Evolutionary conservation across 1,140 invertebrate species (phyloP).

Genomic region (Camponotus floridanus): DNA sequence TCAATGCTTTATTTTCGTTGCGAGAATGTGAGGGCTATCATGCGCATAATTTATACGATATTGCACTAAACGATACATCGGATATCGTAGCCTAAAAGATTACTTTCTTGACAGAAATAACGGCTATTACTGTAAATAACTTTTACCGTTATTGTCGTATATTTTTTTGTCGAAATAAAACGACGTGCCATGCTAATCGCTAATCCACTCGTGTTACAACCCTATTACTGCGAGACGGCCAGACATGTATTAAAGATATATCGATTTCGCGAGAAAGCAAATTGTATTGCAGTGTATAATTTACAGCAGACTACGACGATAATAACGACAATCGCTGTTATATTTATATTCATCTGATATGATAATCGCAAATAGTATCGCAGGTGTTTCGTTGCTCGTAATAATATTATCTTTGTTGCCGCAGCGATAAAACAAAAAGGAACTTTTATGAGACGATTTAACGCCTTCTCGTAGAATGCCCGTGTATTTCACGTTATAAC

Average conservation of each 20-base stretch:
- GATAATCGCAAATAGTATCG: slow-evolving; percentile 37
- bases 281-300: slow-evolving; percentile 30
- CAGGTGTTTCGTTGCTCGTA: slow-evolving; percentile 20
- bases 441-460: slow-evolving; percentile 52
- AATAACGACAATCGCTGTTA: slow-evolving; percentile 55
- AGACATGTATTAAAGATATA: slow-evolving; percentile 4
- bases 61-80: slow-evolving; percentile 21
- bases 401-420: slow-evolving; percentile 40
- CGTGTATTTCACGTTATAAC: slow-evolving; percentile 41
- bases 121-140: slow-evolving; percentile 22
- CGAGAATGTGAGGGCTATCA: neutral
- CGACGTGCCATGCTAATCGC: slow-evolving; percentile 24
- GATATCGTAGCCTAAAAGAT: neutral
- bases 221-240: slow-evolving; percentile 1
- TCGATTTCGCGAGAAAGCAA: slow-evolving; percentile 30
- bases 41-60: slow-evolving; percentile 4
- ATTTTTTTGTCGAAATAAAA: neutral
- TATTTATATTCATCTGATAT: slow-evolving; percentile 28
- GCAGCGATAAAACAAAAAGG: slow-evolving; percentile 53
- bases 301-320: slow-evolving; percentile 13
- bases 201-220: slow-evolving; percentile 11
- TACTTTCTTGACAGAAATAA: neutral
- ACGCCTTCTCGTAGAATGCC: slow-evolving; percentile 19
- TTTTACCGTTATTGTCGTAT: slow-evolving; percentile 25
- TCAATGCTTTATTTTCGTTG: neutral